Conservation (phyloP, 1,140 invertebrate species). For the Prorops nasuta region DNA sequence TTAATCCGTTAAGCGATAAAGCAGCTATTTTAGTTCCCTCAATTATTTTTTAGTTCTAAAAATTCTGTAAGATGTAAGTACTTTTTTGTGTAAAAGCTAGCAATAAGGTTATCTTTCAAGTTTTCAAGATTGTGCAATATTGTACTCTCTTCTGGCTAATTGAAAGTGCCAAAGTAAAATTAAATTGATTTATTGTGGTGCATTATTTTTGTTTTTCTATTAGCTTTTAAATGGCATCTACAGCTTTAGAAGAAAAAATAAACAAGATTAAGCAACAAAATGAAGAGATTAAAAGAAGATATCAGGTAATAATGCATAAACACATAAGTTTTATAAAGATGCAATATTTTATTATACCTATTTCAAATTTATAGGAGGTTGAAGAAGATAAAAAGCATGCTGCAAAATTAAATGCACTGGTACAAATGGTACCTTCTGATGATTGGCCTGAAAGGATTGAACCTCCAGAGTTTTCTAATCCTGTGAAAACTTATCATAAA, state of each 20-base stretch:
- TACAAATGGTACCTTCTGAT: conserved; percentile 48
- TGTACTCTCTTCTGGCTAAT: too few relatives aligned
- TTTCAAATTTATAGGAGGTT: conserved; percentile 53
- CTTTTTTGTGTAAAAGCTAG: too few relatives aligned
- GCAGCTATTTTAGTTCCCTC: too few relatives aligned
- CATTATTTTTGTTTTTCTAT: too few relatives aligned
- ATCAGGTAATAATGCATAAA: conserved; percentile 38
- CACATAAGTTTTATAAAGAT: conserved; percentile 6
- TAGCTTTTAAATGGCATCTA: conserved; percentile 42
- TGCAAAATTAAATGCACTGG: conserved; percentile 52
- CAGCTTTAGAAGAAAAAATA: conserved; percentile 51
- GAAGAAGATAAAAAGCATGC: conserved; percentile 56
- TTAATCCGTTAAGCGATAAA: too few relatives aligned
- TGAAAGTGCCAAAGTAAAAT: too few relatives aligned
- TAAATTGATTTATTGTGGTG: too few relatives aligned
- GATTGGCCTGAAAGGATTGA: conserved; percentile 52
- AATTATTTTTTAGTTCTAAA: too few relatives aligned
- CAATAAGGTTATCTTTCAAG: too few relatives aligned
- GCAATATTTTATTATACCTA: background rate
- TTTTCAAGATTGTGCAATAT: too few relatives aligned
- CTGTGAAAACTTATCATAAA: conserved; percentile 29
- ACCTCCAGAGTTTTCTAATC: conserved; percentile 43
- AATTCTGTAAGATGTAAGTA: too few relatives aligned
- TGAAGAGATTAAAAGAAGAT: conserved; percentile 53
- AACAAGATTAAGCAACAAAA: conserved; percentile 53